Evolutionary conservation across 2,113 vertebrate genomes (phyloP).

Genomic region (Laterallus jamaicensis): DNA sequence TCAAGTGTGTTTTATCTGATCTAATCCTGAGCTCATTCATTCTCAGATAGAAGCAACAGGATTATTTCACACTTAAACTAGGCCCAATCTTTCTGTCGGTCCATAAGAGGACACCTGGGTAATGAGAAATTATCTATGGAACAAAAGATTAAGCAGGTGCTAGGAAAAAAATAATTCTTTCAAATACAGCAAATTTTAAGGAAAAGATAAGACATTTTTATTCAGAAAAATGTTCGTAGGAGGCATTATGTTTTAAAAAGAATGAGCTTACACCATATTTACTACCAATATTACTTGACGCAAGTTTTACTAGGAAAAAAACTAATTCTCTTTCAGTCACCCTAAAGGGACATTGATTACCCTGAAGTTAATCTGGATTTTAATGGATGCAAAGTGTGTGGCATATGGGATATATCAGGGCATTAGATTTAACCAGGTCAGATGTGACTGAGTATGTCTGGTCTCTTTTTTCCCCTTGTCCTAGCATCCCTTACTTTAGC

Average conservation of each 20-base stretch:
- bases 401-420: background rate
- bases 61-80: constrained; percentile 93
- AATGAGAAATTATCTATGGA: constrained; percentile 81
- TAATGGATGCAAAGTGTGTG: background rate
- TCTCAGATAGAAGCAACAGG: constrained; percentile 86
- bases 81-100: constrained; percentile 85
- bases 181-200: constrained; percentile 56
- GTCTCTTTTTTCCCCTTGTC: background rate
- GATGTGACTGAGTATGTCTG: no score
- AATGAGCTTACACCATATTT: background rate
- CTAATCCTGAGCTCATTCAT: constrained; percentile 93
- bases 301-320: background rate
- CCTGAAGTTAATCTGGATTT: background rate
- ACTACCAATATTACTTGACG: background rate
- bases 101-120: constrained; percentile 93
- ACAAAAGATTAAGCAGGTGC: constrained; percentile 76
- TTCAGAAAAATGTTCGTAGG: constrained; percentile 7
- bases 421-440: background rate
- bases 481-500: constrained; percentile 13
- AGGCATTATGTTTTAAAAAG: constrained; percentile 21
- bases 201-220: constrained; percentile 55
- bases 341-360: background rate
- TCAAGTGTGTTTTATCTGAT: constrained; percentile 98
- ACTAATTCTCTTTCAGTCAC: background rate
- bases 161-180: constrained; percentile 57